Conservation (phyloP, 2,113 vertebrate species). For the Istiophorus platypterus region DNA sequence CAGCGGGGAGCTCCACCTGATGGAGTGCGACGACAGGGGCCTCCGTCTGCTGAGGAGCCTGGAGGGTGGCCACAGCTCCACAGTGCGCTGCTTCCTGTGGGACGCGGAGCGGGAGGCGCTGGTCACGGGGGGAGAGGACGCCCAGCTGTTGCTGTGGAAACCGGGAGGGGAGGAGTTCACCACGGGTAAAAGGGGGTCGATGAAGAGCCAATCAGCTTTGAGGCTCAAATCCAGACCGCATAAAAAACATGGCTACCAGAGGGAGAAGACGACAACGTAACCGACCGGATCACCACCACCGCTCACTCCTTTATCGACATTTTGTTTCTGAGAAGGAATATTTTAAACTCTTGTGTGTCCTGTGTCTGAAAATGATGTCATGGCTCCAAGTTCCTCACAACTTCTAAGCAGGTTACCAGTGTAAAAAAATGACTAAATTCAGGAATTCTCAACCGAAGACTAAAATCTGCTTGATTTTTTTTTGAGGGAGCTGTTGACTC, state of each 20-base stretch:
- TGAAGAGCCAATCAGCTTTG: constrained; percentile 88
- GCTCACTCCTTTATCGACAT: not conserved
- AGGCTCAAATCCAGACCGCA: constrained; percentile 88
- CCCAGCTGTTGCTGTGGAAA: constrained; percentile 93
- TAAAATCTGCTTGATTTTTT: too few species aligned
- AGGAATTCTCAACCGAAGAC: too few species aligned
- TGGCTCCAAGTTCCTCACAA: not conserved
- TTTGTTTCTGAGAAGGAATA: not conserved
- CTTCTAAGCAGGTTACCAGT: too few species aligned
- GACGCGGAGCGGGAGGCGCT: constrained; percentile 80
- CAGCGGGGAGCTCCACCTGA: constrained; percentile 86
- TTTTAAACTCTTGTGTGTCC: not conserved
- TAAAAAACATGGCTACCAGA: constrained; percentile 79
- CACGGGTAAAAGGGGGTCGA: constrained; percentile 77
- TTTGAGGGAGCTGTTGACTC: too few species aligned
- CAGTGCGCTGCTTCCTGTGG: constrained; percentile 91
- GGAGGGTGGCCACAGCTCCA: constrained; percentile 85
- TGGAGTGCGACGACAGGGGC: constrained; percentile 81
- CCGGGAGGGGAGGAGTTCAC: constrained; percentile 82
- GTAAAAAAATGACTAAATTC: too few species aligned
- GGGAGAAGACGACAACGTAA: constrained; percentile 62
- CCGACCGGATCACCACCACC: not conserved
- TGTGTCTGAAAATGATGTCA: not conserved
- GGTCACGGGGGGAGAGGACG: constrained; percentile 94
- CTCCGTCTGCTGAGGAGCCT: constrained; percentile 84